phyloP scores from a whole-genome alignment of 2,888 invertebrate genomes.

The Drosophila anceps region DNA sequence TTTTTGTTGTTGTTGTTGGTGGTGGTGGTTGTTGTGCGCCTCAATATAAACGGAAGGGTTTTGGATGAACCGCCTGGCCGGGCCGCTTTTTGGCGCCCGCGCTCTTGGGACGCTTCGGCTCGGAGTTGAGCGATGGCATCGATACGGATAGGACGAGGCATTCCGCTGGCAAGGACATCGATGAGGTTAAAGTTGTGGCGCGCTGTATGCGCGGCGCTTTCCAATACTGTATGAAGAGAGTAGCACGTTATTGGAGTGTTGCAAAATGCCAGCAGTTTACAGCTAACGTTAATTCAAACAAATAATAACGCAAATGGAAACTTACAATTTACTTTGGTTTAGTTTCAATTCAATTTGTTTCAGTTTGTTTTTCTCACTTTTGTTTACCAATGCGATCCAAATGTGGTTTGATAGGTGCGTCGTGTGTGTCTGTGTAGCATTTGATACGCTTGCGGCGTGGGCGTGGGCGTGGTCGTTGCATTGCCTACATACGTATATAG shows the following conservation, averaged over 20 bases:
- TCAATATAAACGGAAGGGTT: constrained; percentile 85
- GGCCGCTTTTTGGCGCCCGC: constrained; percentile 83
- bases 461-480: constrained; percentile 54
- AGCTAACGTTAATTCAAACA: constrained; percentile 14
- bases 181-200: constrained; percentile 84
- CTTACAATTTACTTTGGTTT: constrained; percentile 68
- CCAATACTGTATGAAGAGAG: constrained; percentile 78
- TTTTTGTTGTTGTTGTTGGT: constrained; percentile 1
- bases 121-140: constrained; percentile 85
- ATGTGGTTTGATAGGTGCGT: constrained; percentile 70
- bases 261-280: neutral
- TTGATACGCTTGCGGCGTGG: constrained; percentile 67
- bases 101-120: constrained; percentile 83
- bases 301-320: constrained; percentile 54
- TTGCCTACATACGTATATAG: constrained; percentile 45
- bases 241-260: constrained; percentile 18
- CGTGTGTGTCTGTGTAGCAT: constrained; percentile 66
- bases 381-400: constrained; percentile 76
- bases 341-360: constrained; percentile 53
- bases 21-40: neutral
- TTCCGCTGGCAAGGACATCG: constrained; percentile 85
- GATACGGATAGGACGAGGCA: constrained; percentile 85
- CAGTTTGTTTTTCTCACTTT: constrained; percentile 48
- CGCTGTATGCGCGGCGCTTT: constrained; percentile 84
- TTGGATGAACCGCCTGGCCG: constrained; percentile 83